Conservation (phyloP, 2,888 invertebrate genomes). For the Watsonalla binaria region DNA sequence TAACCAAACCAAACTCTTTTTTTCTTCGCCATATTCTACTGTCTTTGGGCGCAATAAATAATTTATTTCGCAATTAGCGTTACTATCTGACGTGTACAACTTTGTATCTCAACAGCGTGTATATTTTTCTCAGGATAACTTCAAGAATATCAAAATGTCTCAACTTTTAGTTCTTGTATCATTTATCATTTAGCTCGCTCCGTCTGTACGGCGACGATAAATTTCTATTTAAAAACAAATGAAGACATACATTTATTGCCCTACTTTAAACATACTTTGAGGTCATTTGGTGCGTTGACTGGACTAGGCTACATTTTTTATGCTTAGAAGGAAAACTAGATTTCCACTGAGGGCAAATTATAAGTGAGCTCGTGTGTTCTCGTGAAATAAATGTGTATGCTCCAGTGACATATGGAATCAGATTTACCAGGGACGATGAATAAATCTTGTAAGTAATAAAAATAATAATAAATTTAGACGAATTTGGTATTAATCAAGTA, state of each 20-base stretch:
- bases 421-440: too few species aligned
- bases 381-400: too few species aligned
- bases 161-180: conserved; percentile 26
- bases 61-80: too few species aligned
- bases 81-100: conserved; percentile 11
- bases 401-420: too few species aligned
- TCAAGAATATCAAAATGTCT: conserved; percentile 23
- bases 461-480: too few species aligned
- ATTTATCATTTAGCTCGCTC: conserved; percentile 27
- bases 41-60: too few species aligned
- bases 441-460: too few species aligned
- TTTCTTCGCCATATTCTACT: too few species aligned
- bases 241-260: conserved; percentile 2
- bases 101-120: conserved; percentile 3
- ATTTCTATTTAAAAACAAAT: conserved; percentile 3
- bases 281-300: background rate
- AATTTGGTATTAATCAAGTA: too few species aligned
- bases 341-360: too few species aligned
- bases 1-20: too few species aligned
- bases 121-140: conserved; percentile 15
- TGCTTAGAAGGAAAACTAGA: background rate
- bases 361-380: too few species aligned
- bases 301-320: background rate
- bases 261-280: conserved; percentile 1
- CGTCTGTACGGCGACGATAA: conserved; percentile 5